phyloP scores from a whole-genome alignment of 2,888 invertebrate genomes.

The Isotomurus palustris region DNA sequence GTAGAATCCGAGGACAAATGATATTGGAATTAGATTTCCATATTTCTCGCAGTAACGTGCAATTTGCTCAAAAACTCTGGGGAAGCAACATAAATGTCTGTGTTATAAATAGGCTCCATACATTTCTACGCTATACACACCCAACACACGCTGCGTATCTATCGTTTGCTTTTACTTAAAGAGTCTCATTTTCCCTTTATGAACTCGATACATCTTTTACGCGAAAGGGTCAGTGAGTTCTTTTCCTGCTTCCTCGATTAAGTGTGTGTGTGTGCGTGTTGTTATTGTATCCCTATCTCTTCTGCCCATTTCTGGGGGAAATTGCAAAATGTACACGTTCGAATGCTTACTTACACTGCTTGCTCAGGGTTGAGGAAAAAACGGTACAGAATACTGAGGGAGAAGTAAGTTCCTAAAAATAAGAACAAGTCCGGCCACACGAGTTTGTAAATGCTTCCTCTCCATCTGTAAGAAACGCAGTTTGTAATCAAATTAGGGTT shows the following conservation, averaged over 20 bases:
- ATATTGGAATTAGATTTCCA: slow-evolving; percentile 81
- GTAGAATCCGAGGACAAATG: slow-evolving; percentile 91
- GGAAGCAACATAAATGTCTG: slow-evolving; percentile 46
- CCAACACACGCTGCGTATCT: too few relatives aligned
- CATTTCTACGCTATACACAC: too few relatives aligned
- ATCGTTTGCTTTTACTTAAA: too few relatives aligned
- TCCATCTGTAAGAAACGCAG: slow-evolving; percentile 76
- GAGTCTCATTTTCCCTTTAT: too few relatives aligned
- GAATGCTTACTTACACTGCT: slow-evolving; percentile 61
- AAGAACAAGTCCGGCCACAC: slow-evolving; percentile 83
- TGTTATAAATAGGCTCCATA: too few relatives aligned
- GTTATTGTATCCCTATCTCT: neutral
- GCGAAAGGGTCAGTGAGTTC: too few relatives aligned
- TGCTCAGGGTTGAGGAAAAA: slow-evolving; percentile 62
- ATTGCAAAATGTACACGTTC: neutral
- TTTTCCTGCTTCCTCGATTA: too few relatives aligned
- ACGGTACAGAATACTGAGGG: slow-evolving; percentile 72
- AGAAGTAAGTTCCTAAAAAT: slow-evolving; percentile 72
- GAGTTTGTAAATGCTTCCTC: slow-evolving; percentile 89
- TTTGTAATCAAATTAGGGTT: too few relatives aligned
- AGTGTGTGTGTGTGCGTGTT: too few relatives aligned
- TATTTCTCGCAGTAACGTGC: slow-evolving; percentile 80
- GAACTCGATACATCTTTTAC: too few relatives aligned
- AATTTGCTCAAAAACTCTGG: slow-evolving; percentile 73
- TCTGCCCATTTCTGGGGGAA: neutral